Base-by-base conservation (phyloP, 2,888 invertebrate species). In the Coremacera marginata region DNA sequence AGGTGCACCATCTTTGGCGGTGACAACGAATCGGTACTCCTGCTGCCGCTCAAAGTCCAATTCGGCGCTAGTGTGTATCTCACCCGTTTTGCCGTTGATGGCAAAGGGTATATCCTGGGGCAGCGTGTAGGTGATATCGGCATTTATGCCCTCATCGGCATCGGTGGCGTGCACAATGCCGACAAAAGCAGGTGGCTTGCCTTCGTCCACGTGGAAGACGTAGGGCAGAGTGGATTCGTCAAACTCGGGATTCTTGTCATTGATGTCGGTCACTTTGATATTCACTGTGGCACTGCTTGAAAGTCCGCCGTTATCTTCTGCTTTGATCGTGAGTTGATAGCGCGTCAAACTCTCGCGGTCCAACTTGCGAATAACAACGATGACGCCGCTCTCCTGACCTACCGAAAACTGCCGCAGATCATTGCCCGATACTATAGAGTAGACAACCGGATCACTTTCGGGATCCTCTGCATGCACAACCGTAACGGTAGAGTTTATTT, bases 171-270 rank as follows among this genome's bases (percentile, higher is more conserved):
- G 94, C 0, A 97, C 95, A 78, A 93, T 92, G 2, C 97, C 97
- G 1, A 96, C 93, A 19, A 91, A 89, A 34, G 91, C 91, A 37
- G 91, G 90, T 0, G 90, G 84, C 5, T 90, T 85, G 65, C 92
- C 95, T 91, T 96, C 96, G 86, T 94, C 94, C 0, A 96, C 94
- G n/a, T 92, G 90, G 88, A 97, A 97, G 57, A 92, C 90, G 84
- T 97, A 97, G 0, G 95, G 95, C 80, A 94, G 91, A 25, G 91
- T 92, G 0, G 87, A 86, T 73, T 92, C 92, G n/a, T 95, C 93
- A 85, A 97, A 97, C 85, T 95, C 95, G 0, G 97, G 97, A 87
- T 96, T 96, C 84, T 96, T 96, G 85, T 97, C 97, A 86, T 97
- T 97, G 79, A 96, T 95, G 84, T 97, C 97, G 0, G 96, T 95